phyloP scores from a whole-genome alignment of 2,113 vertebrate genomes.

The Ictidomys tridecemlineatus region DNA sequence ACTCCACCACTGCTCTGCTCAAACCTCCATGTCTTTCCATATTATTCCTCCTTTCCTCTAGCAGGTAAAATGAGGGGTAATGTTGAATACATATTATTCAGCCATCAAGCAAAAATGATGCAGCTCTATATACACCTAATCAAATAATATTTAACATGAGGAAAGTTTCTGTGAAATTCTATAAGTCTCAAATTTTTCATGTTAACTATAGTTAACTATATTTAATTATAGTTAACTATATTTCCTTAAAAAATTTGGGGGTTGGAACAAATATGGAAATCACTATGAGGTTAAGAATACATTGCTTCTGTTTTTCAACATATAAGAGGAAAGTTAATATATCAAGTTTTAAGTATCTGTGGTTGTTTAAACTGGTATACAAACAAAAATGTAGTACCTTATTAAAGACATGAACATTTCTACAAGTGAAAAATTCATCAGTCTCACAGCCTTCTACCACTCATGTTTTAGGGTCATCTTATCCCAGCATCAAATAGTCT shows the following conservation, averaged over 20 bases:
- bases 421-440: background rate
- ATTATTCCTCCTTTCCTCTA: background rate
- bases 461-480: slow-evolving; percentile 23
- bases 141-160: slow-evolving; percentile 3
- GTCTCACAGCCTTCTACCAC: background rate
- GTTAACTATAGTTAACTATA: slow-evolving; percentile 26
- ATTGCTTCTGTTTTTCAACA: background rate
- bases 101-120: background rate
- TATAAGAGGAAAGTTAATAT: background rate
- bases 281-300: background rate
- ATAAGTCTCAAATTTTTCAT: background rate
- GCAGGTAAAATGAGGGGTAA: background rate
- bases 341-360: slow-evolving; percentile 16
- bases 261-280: background rate
- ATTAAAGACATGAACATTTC: background rate
- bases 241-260: background rate
- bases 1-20: background rate
- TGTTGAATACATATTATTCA: background rate
- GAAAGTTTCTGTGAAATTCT: slow-evolving; percentile 34
- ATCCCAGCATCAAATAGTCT: background rate
- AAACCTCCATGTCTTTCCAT: background rate
- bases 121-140: background rate
- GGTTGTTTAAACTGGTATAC: slow-evolving; percentile 31
- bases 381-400: background rate
- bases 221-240: background rate